A percentile compares a stretch with the other conserved stretches of the same genome.
These are phyloP conservation scores for Ciona savignyi DNA, from an alignment of 23 tunicate species.

Conservation along the genomic window DNA sequence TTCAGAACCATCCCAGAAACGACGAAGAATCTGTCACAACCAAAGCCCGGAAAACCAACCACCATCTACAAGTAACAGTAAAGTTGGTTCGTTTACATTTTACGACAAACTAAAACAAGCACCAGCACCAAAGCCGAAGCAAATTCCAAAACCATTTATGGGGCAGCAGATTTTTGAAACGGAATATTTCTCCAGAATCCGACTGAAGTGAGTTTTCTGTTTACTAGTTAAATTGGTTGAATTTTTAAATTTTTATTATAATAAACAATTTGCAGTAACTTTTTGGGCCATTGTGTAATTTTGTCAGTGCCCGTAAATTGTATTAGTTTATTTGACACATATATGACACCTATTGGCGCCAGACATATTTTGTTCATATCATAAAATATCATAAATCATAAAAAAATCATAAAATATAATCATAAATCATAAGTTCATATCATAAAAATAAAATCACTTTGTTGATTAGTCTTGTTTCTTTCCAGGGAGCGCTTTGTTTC, in stretches of 20 bases:
- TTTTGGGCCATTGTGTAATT: too few species aligned
- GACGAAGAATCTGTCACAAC: slow-evolving; percentile 25
- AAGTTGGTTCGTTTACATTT: neutral
- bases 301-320: neutral
- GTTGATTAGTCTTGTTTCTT: neutral
- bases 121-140: neutral
- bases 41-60: neutral
- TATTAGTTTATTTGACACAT: neutral
- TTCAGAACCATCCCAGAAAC: slow-evolving; percentile 61
- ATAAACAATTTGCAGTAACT: too few species aligned
- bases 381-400: too few species aligned
- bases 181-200: slow-evolving; percentile 54
- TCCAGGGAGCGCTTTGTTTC: slow-evolving; percentile 37
- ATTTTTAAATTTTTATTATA: too few species aligned
- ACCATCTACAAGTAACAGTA: neutral
- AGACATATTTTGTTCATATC: too few species aligned
- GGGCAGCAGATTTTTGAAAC: slow-evolving; percentile 21
- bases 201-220: slow-evolving; percentile 38
- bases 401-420: too few species aligned
- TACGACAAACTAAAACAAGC: neutral
- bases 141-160: neutral
- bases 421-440: too few species aligned
- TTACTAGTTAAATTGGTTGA: neutral
- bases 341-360: too few species aligned
- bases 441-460: neutral